These are phyloP conservation scores for Bemisia tabaci DNA, from an alignment of 1,140 invertebrate genomes.

Conservation along the genomic window DNA sequence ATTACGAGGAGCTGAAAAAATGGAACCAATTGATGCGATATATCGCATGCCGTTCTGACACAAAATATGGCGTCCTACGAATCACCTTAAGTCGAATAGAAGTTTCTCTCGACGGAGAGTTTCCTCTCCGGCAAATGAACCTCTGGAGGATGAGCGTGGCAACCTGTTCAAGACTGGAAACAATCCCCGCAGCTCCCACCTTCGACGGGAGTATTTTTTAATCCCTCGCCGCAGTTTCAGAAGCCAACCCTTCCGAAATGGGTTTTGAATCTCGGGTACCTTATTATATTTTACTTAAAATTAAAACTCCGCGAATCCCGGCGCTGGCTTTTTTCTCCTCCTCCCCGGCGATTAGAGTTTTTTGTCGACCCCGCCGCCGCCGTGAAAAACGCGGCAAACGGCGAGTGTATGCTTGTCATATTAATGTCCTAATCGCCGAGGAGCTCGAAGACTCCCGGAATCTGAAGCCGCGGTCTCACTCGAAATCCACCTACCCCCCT, in stretches of 20 bases:
- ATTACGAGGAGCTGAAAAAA: too few species aligned
- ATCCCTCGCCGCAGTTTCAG: neutral
- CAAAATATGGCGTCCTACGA: too few species aligned
- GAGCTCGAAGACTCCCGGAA: too few species aligned
- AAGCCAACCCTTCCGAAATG: neutral
- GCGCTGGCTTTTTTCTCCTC: neutral
- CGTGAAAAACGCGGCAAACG: neutral
- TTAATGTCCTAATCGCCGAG: neutral
- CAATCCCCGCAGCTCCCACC: neutral
- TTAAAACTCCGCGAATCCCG: neutral
- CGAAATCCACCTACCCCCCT: too few species aligned
- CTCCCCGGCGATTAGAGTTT: neutral
- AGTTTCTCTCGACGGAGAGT: too few species aligned
- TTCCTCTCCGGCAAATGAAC: too few species aligned
- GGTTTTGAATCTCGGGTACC: neutral
- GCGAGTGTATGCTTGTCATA: neutral
- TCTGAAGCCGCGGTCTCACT: too few species aligned
- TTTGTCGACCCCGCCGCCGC: neutral
- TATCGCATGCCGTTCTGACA: too few species aligned
- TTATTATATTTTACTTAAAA: neutral
- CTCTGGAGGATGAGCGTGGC: too few species aligned
- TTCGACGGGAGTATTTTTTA: neutral
- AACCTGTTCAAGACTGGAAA: too few species aligned
- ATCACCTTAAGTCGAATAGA: too few species aligned
- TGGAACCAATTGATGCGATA: too few species aligned